These are phyloP conservation scores for Papilio polytes DNA, from an alignment of 1,140 invertebrate genomes.

Conservation along the genomic window DNA sequence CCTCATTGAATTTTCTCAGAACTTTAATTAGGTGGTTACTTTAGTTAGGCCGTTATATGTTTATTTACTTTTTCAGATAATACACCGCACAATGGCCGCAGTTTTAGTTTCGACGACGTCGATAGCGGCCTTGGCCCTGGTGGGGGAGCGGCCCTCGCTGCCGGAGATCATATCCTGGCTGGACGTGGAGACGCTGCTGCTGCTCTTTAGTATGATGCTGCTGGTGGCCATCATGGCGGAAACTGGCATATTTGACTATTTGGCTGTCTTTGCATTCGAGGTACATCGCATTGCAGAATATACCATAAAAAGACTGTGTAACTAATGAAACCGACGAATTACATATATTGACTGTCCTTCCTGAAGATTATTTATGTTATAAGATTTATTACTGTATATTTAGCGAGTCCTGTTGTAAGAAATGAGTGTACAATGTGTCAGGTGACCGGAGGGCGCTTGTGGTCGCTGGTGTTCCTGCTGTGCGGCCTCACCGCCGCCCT, in stretches of 20 bases:
- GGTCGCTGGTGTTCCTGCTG: slow-evolving; percentile 92
- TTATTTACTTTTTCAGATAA: slow-evolving; percentile 79
- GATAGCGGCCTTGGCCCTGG: slow-evolving; percentile 88
- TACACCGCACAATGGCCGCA: slow-evolving; percentile 93
- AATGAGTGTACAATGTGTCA: slow-evolving; percentile 69
- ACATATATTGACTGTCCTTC: background rate
- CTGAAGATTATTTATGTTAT: no score
- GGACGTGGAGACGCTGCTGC: slow-evolving; percentile 92
- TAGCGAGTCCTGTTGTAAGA: slow-evolving; percentile 89
- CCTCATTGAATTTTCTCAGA: background rate
- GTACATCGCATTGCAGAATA: slow-evolving; percentile 65
- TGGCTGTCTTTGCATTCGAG: slow-evolving; percentile 92
- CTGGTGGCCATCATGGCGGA: slow-evolving; percentile 94
- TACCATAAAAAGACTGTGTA: no score
- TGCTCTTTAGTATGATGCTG: slow-evolving; percentile 98
- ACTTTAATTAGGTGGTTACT: background rate
- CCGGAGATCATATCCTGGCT: slow-evolving; percentile 93
- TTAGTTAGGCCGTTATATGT: background rate
- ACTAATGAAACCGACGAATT: no score
- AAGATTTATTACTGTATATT: background rate
- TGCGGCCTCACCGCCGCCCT: slow-evolving; percentile 92
- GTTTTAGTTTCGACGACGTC: slow-evolving; percentile 91
- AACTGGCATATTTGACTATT: slow-evolving; percentile 95
- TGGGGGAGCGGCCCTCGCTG: slow-evolving; percentile 90
- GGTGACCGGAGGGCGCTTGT: slow-evolving; percentile 91